Evolutionary conservation across 1,140 invertebrate species (phyloP), one percentile per base, ranked within the genome.

Genomic region (Artemia franciscana): DNA sequence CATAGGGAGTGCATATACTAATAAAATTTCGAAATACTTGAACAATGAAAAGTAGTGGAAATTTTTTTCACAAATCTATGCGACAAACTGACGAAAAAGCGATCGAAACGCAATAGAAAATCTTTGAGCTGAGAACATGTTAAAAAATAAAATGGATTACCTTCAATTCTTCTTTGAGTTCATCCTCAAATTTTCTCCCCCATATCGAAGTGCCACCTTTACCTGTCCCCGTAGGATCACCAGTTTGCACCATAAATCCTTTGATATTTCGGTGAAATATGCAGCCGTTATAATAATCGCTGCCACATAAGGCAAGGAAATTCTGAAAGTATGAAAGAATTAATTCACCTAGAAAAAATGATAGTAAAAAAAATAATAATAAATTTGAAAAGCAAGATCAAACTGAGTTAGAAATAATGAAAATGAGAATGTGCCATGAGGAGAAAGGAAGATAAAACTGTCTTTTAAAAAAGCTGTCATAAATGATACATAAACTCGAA

Each of bases 231-330:
- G 84, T 85, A 12, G 92, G 93, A 78, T 97, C 93, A 3, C 93
- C 93, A 58, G 89, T 95, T 78, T 96, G 93, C 4, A 96, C 85
- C 74, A 98, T 97, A 70, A 98, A 98, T 26, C 90, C 91, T 80
- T 98, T 98, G 64, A 98, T 97, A 70, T 98, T 98, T 68, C 95
- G 79, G 71, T 97, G 93, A 73, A 98, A 97, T 60, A 88, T 73
- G 71, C 84, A 89, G 5, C 86, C 85, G 72, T 95, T 86, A 71
- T 98, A 99, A 70, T 98, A 98, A 72, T 88, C 85, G 73, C 85
- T 91, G 0, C 89, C 94, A 78, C 91, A 96, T 4, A 98, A 74
- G 2, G 95, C 95, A 60, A 99, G 74, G 71, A 99, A 99, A 73
- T 99, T 99, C 82, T 95, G 66, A n/a, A 73, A 72, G 70, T 65